Percentiles rank a stretch among this genome's conserved stretches.
These are phyloP conservation scores for Mesodorylaimus sp. DNA, from an alignment of 2,888 invertebrate species.

Conservation along the genomic window DNA sequence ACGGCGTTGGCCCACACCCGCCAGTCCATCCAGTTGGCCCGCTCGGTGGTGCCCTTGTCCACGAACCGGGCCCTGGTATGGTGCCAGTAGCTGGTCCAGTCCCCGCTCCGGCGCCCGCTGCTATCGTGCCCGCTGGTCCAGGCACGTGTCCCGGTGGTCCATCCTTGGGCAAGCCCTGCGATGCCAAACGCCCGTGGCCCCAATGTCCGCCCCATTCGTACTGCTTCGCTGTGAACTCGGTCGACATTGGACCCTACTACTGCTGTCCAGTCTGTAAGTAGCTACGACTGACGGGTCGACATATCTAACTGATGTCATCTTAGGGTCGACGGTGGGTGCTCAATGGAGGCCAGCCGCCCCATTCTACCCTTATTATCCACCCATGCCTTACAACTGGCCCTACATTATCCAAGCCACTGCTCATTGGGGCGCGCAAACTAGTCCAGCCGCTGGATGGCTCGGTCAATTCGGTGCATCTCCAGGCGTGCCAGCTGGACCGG, in stretches of 20 bases:
- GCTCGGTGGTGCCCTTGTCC: too few relatives aligned
- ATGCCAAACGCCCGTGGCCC: slow-evolving; percentile 29
- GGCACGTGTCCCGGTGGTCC: slow-evolving; percentile 3
- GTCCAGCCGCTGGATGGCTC: not conserved
- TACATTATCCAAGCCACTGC: slow-evolving; percentile 1
- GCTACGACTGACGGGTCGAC: slow-evolving; percentile 4
- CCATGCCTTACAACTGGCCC: slow-evolving; percentile 28
- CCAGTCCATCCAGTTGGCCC: too few relatives aligned
- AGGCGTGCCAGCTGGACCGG: too few relatives aligned
- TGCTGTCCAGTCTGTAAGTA: slow-evolving; percentile 28
- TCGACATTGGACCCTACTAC: slow-evolving; percentile 30
- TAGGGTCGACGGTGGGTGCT: slow-evolving; percentile 28
- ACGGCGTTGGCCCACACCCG: too few relatives aligned
- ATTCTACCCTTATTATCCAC: slow-evolving; percentile 29
- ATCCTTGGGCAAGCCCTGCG: slow-evolving; percentile 26
- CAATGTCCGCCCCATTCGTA: slow-evolving; percentile 29
- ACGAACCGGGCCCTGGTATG: too few relatives aligned
- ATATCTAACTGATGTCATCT: slow-evolving; percentile 10
- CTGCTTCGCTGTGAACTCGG: slow-evolving; percentile 28
- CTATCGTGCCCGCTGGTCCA: too few relatives aligned
- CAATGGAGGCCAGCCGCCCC: slow-evolving; percentile 27
- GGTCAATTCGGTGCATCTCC: not conserved
- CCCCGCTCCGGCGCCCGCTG: too few relatives aligned
- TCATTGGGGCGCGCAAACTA: not conserved
- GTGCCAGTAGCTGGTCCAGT: too few relatives aligned